phyloP scores from a whole-genome alignment of 2,113 vertebrate genomes.

The Tachysurus vachellii region DNA sequence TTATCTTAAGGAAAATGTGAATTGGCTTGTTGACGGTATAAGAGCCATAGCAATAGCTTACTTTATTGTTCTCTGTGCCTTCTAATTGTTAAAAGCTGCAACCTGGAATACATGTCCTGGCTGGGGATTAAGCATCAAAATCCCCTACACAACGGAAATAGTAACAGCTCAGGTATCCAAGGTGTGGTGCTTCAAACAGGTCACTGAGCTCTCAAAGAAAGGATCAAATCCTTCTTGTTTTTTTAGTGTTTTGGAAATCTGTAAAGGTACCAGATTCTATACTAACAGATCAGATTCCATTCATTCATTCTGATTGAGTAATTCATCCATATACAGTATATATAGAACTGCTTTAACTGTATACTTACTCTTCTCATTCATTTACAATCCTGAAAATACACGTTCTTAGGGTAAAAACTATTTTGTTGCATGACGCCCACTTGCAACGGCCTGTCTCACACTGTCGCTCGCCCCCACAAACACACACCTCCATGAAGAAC shows the following conservation, averaged over 20 bases:
- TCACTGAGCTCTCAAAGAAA: slow-evolving; percentile 27
- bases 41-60: slow-evolving; percentile 42
- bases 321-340: background rate
- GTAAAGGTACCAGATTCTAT: background rate
- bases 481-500: slow-evolving; percentile 12
- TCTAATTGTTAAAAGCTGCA: slow-evolving; percentile 55
- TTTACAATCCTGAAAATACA: background rate
- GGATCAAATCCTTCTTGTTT: background rate
- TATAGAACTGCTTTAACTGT: background rate
- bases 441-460: background rate
- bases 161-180: slow-evolving; percentile 18
- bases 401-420: background rate
- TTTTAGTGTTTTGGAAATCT: background rate
- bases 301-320: background rate
- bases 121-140: slow-evolving; percentile 65
- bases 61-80: slow-evolving; percentile 33
- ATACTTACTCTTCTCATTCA: background rate
- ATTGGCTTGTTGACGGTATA: slow-evolving; percentile 18
- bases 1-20: background rate
- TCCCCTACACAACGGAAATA: slow-evolving; percentile 67
- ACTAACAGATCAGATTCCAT: background rate
- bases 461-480: background rate
- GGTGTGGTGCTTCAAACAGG: slow-evolving; percentile 34
- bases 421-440: background rate
- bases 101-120: slow-evolving; percentile 69